phyloP scores from a whole-genome alignment of 2,888 invertebrate species.

The Drosophila setosimentum region DNA sequence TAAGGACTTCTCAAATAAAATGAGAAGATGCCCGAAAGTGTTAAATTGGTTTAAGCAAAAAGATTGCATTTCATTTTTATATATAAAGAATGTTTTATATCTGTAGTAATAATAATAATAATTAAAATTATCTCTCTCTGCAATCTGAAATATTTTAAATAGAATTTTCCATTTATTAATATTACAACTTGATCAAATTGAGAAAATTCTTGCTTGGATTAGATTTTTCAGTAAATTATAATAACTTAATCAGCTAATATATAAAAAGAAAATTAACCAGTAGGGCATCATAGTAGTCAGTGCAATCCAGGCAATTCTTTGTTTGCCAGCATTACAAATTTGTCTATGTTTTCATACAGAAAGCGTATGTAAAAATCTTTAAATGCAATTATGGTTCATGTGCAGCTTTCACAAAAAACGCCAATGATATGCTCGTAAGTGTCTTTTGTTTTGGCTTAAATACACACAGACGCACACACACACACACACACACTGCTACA shows the following conservation, averaged over 20 bases:
- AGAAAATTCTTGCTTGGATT: background rate
- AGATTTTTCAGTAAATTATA: background rate
- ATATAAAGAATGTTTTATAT: background rate
- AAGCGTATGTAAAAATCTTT: slow-evolving; percentile 57
- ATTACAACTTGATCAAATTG: background rate
- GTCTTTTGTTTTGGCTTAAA: slow-evolving; percentile 76
- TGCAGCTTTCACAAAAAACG: slow-evolving; percentile 59
- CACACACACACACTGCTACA: slow-evolving; percentile 5
- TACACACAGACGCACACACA: slow-evolving; percentile 38
- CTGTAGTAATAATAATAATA: background rate
- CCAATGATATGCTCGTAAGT: slow-evolving; percentile 75
- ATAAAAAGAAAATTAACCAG: background rate
- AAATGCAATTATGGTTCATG: slow-evolving; percentile 74
- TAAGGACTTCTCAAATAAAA: background rate
- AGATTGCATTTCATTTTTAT: background rate
- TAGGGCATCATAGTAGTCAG: slow-evolving; percentile 22
- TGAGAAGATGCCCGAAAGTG: background rate
- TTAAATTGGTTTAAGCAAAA: background rate
- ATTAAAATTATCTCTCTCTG: background rate
- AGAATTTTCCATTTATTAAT: background rate
- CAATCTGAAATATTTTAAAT: background rate
- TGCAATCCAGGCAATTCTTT: background rate
- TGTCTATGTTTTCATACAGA: slow-evolving; percentile 24
- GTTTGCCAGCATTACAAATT: background rate
- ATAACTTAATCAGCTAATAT: background rate